Evolutionary conservation across 2,797 vertebrate species (phyloP).

Genomic region (Enteromius fasciolatus): DNA sequence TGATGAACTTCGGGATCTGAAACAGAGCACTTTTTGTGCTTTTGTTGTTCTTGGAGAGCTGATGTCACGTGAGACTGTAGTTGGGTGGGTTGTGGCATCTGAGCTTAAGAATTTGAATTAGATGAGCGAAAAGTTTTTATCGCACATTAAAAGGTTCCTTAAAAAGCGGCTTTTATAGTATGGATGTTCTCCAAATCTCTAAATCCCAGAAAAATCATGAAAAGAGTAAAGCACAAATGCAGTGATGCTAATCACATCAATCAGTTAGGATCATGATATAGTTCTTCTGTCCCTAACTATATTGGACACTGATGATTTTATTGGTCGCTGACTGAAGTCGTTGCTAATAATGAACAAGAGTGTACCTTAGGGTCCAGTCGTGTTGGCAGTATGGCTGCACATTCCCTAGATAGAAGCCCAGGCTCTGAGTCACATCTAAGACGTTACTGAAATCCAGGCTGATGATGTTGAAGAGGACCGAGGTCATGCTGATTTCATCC

Average conservation of each 20-base stretch:
- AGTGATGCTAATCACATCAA: neutral
- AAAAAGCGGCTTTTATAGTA: neutral
- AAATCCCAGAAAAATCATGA: neutral
- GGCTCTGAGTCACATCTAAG: constrained; percentile 94
- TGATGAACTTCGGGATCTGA: neutral
- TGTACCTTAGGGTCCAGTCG: constrained; percentile 96
- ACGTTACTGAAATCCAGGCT: constrained; percentile 97
- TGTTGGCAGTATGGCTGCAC: constrained; percentile 96
- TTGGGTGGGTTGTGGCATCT: neutral
- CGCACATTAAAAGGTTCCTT: neutral
- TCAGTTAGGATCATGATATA: neutral
- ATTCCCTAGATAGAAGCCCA: constrained; percentile 98
- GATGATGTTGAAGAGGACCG: constrained; percentile 96
- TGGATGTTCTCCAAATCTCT: neutral
- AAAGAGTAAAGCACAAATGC: neutral
- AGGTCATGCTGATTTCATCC: constrained; percentile 99
- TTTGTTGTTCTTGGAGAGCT: neutral
- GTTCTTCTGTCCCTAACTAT: neutral
- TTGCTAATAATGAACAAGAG: neutral
- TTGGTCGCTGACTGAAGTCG: neutral
- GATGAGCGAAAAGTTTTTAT: neutral
- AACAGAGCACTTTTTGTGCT: neutral
- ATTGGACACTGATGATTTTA: neutral
- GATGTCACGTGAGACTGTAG: neutral
- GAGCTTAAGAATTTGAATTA: neutral